Evolutionary conservation across 1,140 invertebrate species (phyloP), one percentile per base, ranked within the genome.

Genomic region (Cylas formicarius): DNA sequence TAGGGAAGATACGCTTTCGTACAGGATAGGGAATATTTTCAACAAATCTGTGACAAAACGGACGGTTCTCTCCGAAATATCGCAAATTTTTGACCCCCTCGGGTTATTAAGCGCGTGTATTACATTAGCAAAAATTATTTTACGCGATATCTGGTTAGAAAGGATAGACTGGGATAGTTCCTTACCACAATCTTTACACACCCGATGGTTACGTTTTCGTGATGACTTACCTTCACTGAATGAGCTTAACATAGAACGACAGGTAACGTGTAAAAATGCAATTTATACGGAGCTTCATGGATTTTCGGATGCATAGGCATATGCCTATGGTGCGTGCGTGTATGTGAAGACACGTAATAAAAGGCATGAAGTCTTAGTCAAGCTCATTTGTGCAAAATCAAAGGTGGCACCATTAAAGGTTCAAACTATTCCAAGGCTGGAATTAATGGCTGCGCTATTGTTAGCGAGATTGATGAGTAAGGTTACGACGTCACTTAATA

Each of bases 311-410:
- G 62, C 65, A 0, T 63, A 56, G 4, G 50, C 58, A 37, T 36
- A 29, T 0, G 67, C 60, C 8, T 70, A 67, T 48, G 67, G 60
- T 23, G 63, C 62, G 0, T 63, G 57, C 24, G 28, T 69, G n/a
- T 72, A 70, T 38, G 9, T 65, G 10, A 41, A 56, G 18, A 48
- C 22, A 8, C 7, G 9, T 6, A 22, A 59, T 44, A 1, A 28
- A 44, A 19, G 31, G 7, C 37, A 14, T 6, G 11, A 38, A 28
- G 34, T 36, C 4, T 0, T 14, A 2, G 26, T 29, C 58, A 38
- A 35, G 42, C n/a, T 44, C 16, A 1, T 53, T 56, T 56, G 48
- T 13, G 49, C 61, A 1, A 67, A 67, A 49, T 60, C 64, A 7
- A 46, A 51, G 24, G 57, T 69, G 6, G 61, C 63, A 2, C 65